phyloP scores from a whole-genome alignment of 1,140 invertebrate species.

The Ctenoplectra terminalis region DNA sequence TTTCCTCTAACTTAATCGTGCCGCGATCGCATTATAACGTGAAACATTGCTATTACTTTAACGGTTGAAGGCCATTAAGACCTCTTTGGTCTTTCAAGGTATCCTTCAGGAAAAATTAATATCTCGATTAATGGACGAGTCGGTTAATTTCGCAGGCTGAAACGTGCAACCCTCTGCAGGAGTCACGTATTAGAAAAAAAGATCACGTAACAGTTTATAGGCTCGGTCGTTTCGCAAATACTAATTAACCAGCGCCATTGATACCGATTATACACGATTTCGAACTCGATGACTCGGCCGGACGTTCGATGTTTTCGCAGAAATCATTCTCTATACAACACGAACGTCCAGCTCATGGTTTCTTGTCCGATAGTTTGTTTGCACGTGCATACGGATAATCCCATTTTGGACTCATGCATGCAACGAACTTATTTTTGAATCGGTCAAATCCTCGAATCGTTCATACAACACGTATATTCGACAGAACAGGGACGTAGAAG shows the following conservation, averaged over 20 bases:
- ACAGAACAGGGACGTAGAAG: not conserved
- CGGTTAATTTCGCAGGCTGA: not conserved
- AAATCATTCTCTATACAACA: not conserved
- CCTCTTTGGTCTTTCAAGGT: not conserved
- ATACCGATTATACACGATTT: not conserved
- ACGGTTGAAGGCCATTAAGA: not conserved
- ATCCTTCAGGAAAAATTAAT: not conserved
- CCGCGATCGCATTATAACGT: not conserved
- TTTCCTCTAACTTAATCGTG: not conserved
- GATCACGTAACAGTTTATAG: constrained; percentile 2
- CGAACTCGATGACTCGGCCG: constrained; percentile 22
- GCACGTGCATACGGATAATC: not conserved
- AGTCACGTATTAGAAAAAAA: not conserved
- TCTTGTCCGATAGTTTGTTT: not conserved
- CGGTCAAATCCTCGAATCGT: no score
- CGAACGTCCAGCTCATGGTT: not conserved
- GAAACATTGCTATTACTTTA: not conserved
- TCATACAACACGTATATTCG: not conserved
- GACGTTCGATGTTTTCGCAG: constrained; percentile 23
- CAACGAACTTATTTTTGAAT: not conserved
- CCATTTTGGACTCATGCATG: not conserved
- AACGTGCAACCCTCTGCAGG: not conserved
- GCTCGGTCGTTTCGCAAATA: not conserved
- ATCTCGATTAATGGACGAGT: not conserved
- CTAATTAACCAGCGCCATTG: not conserved